Evolutionary conservation across 2,113 vertebrate genomes (phyloP).

Genomic region (Ursus arctos): DNA sequence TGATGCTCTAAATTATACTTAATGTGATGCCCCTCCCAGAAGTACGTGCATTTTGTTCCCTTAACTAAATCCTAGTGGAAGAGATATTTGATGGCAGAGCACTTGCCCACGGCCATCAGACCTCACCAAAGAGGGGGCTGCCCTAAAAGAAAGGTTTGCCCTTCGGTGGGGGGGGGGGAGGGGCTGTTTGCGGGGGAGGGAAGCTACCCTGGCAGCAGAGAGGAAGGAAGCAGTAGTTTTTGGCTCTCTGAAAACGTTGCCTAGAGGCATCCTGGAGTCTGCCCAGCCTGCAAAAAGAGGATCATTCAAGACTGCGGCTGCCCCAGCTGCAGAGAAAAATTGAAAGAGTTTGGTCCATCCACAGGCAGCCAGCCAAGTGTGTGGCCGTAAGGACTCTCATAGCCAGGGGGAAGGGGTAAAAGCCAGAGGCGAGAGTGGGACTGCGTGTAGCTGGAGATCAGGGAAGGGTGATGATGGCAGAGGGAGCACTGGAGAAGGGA

Average conservation of each 20-base stretch:
- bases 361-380: neutral
- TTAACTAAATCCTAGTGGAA: neutral
- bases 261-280: slow-evolving; percentile 54
- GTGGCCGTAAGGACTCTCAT: neutral
- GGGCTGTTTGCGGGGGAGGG: neutral
- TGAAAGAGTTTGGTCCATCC: neutral
- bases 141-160: neutral
- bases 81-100: neutral
- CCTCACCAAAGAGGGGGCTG: neutral
- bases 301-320: neutral
- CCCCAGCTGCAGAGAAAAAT: slow-evolving; percentile 10
- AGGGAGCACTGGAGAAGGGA: neutral
- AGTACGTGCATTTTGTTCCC: neutral
- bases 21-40: neutral
- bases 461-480: neutral
- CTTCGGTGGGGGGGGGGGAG: neutral
- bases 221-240: slow-evolving; percentile 26
- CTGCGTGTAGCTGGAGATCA: neutral
- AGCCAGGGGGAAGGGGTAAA: neutral
- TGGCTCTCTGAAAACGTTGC: slow-evolving; percentile 27
- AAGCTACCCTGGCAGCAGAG: neutral
- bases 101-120: neutral
- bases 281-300: slow-evolving; percentile 35
- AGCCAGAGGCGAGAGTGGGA: neutral
- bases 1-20: neutral